Evolutionary conservation across 2,888 invertebrate species (phyloP).

Genomic region (Drosophila robusta): DNA sequence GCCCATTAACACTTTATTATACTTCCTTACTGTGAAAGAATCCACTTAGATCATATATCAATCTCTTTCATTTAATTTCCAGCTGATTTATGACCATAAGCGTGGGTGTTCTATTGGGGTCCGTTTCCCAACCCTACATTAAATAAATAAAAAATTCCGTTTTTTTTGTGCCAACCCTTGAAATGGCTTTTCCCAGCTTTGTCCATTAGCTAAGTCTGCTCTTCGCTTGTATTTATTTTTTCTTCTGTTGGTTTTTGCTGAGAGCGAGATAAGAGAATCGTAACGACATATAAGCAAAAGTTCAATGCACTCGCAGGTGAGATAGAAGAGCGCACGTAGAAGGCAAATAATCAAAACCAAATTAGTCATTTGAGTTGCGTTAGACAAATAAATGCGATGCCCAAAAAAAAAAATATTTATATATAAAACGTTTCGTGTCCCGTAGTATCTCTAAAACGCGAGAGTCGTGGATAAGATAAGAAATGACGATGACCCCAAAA

Average conservation of each 20-base stretch:
- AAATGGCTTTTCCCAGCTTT: constrained; percentile 11
- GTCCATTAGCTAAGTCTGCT: neutral
- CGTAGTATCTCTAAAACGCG: constrained; percentile 19
- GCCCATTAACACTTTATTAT: constrained; percentile 3
- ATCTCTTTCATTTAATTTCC: constrained; percentile 22
- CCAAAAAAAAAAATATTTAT: constrained; percentile 1
- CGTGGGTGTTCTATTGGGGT: constrained; percentile 10
- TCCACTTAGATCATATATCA: constrained; percentile 16
- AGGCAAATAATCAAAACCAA: constrained; percentile 66
- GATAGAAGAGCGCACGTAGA: constrained; percentile 19
- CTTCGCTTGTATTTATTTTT: neutral
- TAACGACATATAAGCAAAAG: constrained; percentile 11
- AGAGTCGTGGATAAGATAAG: constrained; percentile 57
- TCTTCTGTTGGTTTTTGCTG: neutral
- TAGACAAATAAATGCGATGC: constrained; percentile 32
- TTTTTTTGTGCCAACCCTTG: constrained; percentile 17
- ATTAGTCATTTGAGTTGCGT: constrained; percentile 64
- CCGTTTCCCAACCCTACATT: neutral
- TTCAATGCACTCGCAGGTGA: constrained; percentile 46
- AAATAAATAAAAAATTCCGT: neutral
- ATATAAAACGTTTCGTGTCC: neutral
- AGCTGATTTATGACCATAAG: constrained; percentile 32
- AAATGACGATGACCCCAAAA: constrained; percentile 46
- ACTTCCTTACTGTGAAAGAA: constrained; percentile 7
- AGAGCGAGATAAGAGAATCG: constrained; percentile 29